Percentiles rank a stretch among this genome's conserved stretches.
phyloP scores from a whole-genome alignment of 2,797 vertebrate species.

The Sebastes oblongus region DNA sequence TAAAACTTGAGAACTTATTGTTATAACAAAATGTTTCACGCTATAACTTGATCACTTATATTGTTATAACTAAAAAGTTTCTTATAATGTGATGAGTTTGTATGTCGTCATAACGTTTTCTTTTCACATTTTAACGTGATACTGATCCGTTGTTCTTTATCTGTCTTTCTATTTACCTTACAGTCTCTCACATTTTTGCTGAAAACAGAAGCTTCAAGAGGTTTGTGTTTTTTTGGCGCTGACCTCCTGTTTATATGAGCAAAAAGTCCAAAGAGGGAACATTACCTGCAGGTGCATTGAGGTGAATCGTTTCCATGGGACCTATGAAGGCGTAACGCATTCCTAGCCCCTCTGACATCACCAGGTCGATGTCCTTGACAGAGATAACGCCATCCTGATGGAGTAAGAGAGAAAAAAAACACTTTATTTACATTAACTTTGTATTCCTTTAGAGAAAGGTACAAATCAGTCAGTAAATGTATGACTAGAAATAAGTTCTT shows the following conservation, averaged over 20 bases:
- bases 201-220: not conserved
- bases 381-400: slow-evolving; percentile 91
- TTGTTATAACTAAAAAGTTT: too few relatives aligned
- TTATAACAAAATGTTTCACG: too few relatives aligned
- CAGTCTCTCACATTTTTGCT: not conserved
- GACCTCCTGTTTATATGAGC: not conserved
- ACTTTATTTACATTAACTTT: not conserved
- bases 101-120: too few relatives aligned
- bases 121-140: not conserved
- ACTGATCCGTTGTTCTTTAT: not conserved
- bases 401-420: slow-evolving; percentile 6
- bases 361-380: slow-evolving; percentile 92
- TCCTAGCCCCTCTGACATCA: slow-evolving; percentile 97
- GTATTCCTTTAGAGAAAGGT: not conserved
- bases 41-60: too few relatives aligned
- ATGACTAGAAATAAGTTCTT: not conserved
- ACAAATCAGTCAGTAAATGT: not conserved
- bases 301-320: slow-evolving; percentile 97
- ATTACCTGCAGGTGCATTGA: slow-evolving; percentile 93
- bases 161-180: too few relatives aligned
- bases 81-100: too few relatives aligned
- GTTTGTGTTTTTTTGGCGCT: not conserved
- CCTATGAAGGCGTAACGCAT: slow-evolving; percentile 97
- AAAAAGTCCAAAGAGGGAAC: not conserved
- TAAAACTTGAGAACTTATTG: too few relatives aligned